phyloP scores from a whole-genome alignment of 2,113 vertebrate species.

The Colius striatus region DNA sequence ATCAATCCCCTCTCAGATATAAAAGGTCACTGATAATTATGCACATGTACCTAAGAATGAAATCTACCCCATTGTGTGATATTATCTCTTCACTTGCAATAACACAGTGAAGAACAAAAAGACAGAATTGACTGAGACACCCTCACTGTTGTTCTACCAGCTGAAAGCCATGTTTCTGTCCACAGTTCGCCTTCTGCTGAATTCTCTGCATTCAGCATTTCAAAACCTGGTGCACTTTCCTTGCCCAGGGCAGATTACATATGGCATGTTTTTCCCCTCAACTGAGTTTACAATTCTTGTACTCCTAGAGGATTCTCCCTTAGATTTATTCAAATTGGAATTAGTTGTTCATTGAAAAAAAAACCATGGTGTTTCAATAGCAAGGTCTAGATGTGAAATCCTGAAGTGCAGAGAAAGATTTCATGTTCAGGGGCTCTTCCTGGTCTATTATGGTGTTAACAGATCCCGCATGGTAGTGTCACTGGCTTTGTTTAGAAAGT shows the following conservation, averaged over 20 bases:
- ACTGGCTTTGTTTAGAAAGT: not conserved
- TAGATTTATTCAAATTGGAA: not conserved
- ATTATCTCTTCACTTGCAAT: not conserved
- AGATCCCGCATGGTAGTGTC: not conserved
- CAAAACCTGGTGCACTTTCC: not conserved
- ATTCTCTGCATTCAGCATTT: not conserved
- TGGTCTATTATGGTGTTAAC: not conserved
- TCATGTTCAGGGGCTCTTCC: not conserved
- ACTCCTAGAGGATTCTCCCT: not conserved
- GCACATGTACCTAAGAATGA: not conserved
- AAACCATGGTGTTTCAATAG: not conserved
- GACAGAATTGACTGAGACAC: not conserved
- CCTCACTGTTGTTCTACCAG: not conserved
- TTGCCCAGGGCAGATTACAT: not conserved
- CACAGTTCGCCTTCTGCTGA: constrained; percentile 8
- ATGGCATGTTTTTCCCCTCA: not conserved
- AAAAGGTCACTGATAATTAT: constrained; percentile 54
- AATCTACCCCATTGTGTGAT: constrained; percentile 15
- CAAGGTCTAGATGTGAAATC: not conserved
- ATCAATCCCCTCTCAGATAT: constrained; percentile 22
- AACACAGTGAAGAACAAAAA: not conserved
- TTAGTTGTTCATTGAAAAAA: not conserved
- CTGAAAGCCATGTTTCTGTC: not conserved
- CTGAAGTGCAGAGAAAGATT: not conserved
- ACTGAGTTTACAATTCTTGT: not conserved